Evolutionary conservation across 2,888 invertebrate genomes (phyloP), one percentile per base, ranked within the genome.

Genomic region (Athripsodes cinereus): DNA sequence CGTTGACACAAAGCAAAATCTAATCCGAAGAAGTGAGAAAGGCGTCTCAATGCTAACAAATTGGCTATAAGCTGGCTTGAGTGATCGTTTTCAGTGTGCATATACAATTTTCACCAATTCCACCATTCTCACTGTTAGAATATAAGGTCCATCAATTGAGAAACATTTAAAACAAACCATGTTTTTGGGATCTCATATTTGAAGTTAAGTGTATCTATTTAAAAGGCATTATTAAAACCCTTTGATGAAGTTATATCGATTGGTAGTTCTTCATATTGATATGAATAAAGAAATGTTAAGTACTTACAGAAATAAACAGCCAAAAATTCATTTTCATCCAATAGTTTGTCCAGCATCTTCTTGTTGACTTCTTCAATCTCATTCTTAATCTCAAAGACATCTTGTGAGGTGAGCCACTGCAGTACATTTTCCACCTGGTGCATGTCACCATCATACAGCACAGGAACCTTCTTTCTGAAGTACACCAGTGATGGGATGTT

Each of bases 281-380:
- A 18, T 16, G n/a, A 16, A 13, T 46, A 46, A 5, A 20, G 2
- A 51, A 51, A 10, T 10, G 2, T 51, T 26, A 26, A n/a, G 21
- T 21, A 83, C 90, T 86, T 81, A 96, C 96, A 97, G 73, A 96
- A 96, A 72, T 91, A 96, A 55, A 97, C 95, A 5, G 95, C 90
- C 52, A 97, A 80, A 70, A 94, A 96, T 76, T 96, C 96, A 68
- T 95, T 95, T 71, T 96, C 96, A 65, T 95, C 92, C 54, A 96
- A 75, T 19, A 96, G 77, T 75, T 96, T 96, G 69, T 96, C 95
- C 68, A 96, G 79, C 93, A 96, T 96, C 76, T 96, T 95, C 63
- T 92, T 86, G 73, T 96, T 96, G 8, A 97, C 96, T 72, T 96
- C 96, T 72, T 96, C 96, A 69, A 96, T 96, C 82, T 95, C 95